phyloP scores from a whole-genome alignment of 2,888 invertebrate genomes.

The Caenorhabditis doughertyi region DNA sequence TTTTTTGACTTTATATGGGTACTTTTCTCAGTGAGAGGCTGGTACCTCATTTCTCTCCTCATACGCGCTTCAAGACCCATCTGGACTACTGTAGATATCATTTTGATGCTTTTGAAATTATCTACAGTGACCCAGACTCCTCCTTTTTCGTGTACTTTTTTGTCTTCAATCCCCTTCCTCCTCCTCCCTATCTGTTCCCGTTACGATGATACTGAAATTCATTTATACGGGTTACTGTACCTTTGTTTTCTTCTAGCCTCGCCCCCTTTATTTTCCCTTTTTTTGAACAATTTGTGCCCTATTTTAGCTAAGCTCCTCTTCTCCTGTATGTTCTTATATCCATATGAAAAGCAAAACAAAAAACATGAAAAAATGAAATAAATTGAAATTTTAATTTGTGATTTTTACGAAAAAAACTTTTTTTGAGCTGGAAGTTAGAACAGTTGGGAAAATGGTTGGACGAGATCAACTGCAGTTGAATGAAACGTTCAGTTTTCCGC shows the following conservation, averaged over 20 bases:
- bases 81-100: background rate
- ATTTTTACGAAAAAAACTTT: background rate
- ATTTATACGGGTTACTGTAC: conserved; percentile 11
- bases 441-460: too few species aligned
- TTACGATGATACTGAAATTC: conserved; percentile 11
- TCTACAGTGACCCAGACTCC: too few species aligned
- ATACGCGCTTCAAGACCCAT: conserved; percentile 12
- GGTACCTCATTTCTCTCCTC: conserved; percentile 44
- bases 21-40: conserved; percentile 44
- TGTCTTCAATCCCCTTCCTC: too few species aligned
- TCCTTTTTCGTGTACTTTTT: too few species aligned
- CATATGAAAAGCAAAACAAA: conserved; percentile 4
- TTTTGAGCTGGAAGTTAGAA: too few species aligned
- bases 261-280: background rate
- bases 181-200: background rate
- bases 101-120: too few species aligned
- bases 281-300: conserved; percentile 20
- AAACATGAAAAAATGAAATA: conserved; percentile 33
- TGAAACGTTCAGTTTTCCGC: too few species aligned
- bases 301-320: background rate
- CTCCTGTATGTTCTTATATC: background rate
- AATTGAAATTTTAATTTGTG: conserved; percentile 8
- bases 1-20: conserved; percentile 20
- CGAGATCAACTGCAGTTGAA: too few species aligned
- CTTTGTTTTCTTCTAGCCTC: background rate